Evolutionary conservation across 2,888 invertebrate species (phyloP).

Genomic region (Andrena bicolor): DNA sequence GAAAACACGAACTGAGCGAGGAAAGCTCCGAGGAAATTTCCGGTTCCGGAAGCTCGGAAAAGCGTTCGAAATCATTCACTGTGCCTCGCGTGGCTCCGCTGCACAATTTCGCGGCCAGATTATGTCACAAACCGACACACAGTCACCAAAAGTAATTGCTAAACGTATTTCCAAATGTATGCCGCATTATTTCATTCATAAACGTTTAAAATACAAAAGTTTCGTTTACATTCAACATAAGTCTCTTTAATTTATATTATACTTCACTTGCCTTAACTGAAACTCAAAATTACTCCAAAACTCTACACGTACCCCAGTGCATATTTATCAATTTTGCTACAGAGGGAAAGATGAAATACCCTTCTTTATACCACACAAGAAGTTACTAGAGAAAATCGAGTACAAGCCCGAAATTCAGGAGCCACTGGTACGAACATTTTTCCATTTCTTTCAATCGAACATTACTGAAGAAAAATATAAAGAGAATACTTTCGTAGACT

Average conservation of each 20-base stretch:
- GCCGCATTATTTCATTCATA: too few species aligned
- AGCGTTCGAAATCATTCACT: not conserved
- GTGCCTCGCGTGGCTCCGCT: not conserved
- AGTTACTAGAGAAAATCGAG: conserved; percentile 88
- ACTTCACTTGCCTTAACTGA: not conserved
- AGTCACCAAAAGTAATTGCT: conserved; percentile 34
- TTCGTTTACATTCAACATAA: not conserved
- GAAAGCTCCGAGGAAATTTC: not conserved
- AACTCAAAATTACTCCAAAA: not conserved
- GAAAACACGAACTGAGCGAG: not conserved
- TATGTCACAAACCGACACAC: conserved; percentile 38
- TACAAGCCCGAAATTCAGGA: conserved; percentile 86
- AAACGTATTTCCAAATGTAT: not conserved
- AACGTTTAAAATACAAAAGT: too few species aligned
- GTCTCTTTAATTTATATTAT: not conserved
- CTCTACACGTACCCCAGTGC: not conserved
- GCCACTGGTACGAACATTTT: conserved; percentile 86
- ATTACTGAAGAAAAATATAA: not conserved
- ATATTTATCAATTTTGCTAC: not conserved
- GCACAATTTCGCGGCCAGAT: conserved; percentile 10
- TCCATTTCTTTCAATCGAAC: not conserved
- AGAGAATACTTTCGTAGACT: conserved; percentile 83
- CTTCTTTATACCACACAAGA: conserved; percentile 88
- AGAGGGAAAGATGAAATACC: conserved; percentile 83
- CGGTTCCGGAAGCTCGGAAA: not conserved